Evolutionary conservation across 1,140 invertebrate genomes (phyloP), one percentile per base, ranked within the genome.

Genomic region (Monomorium pharaonis): DNA sequence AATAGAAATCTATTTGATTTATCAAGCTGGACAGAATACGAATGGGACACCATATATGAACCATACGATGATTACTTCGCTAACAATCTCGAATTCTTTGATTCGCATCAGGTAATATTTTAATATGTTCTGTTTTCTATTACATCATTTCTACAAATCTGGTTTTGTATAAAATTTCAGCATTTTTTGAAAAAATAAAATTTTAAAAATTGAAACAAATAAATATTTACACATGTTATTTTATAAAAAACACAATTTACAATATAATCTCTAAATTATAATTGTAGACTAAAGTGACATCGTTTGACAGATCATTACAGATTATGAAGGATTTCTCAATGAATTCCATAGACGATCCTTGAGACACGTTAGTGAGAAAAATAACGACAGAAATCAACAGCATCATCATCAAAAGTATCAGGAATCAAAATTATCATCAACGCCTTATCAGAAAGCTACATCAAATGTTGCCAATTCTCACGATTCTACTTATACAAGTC

Each of bases 401-500:
- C 16, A 44, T 30, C 10, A 10, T 16, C 56, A 84, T 33, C 24
- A 24, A 54, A 58, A 54, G 5, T 65, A 86, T 24, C 37, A 72
- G 1, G 47, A 81, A 42, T 44, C 49, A 14, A 85, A 75, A 33
- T 18, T 76, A 18, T 42, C 18, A 2, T 27, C 27, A 12, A 58
- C 27, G 51, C 65, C 27, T 47, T 54, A 85, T 27, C 65, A 85
- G n/a, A 85, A 60, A 37, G 6, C 76, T 1, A 85, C 21, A 24
- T 58, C 85, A 0, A 62, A 63, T 2, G 27, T 47, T 1, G 42
- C 16, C 4, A 65, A 67, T 30, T 21, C 37, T 37, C 49, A 85
- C 30, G 80, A 91, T 72, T 89, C 91, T 49, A 91, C 93, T 9
- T 95, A 95, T 67, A 92, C 94, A 18, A 90, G 87, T 76, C 91